Percentiles rank a stretch among this genome's conserved stretches.
These are phyloP conservation scores for Ditula angustiorana DNA, from an alignment of 2,888 invertebrate species.

Conservation along the genomic window DNA sequence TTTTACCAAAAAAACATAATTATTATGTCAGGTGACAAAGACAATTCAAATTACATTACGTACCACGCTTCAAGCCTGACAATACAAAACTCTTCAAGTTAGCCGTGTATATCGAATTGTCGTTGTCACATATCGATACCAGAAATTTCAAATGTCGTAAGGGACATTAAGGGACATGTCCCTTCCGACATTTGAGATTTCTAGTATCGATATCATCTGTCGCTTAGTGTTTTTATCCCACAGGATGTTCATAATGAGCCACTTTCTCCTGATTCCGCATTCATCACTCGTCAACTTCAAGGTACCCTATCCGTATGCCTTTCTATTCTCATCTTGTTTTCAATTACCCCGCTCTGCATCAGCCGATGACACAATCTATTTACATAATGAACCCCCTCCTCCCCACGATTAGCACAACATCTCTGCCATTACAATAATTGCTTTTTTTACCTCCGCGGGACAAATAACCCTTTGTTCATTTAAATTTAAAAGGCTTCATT, in stretches of 20 bases:
- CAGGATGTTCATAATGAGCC: neutral
- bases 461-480: conserved; percentile 62
- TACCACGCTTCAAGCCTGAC: no score
- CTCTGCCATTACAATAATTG: conserved; percentile 66
- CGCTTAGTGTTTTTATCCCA: neutral
- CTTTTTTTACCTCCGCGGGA: conserved; percentile 54
- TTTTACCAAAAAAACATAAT: no score
- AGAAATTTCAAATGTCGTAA: no score
- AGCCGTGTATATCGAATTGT: no score
- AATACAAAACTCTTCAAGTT: no score
- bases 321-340: conserved; percentile 31
- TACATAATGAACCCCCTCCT: conserved; percentile 52
- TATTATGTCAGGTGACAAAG: no score
- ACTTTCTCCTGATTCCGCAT: neutral
- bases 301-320: conserved; percentile 10
- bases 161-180: no score
- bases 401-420: conserved; percentile 38
- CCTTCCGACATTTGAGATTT: no score
- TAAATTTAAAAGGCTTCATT: conserved; percentile 65
- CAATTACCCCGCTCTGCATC: conserved; percentile 24
- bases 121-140: no score
- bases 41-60: no score
- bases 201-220: no score
- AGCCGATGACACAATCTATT: conserved; percentile 49
- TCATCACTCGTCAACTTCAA: neutral